Evolutionary conservation across 2,113 vertebrate species (phyloP).

Genomic region (Limanda limanda): DNA sequence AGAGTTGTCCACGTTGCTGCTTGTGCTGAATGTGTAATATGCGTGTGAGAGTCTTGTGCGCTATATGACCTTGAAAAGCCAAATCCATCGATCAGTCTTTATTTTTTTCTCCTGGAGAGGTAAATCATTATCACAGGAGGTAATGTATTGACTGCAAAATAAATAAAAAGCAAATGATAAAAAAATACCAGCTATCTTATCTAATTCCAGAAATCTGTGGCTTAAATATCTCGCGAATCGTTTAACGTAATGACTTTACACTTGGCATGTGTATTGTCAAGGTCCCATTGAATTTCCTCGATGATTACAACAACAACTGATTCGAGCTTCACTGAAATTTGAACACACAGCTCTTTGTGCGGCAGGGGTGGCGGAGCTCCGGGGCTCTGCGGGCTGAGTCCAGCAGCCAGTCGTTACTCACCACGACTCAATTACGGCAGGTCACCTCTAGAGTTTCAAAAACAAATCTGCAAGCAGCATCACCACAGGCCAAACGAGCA

Average conservation of each 20-base stretch:
- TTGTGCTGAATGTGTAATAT: conserved; percentile 2
- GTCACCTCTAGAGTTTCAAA: too few relatives aligned
- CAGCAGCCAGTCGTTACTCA: not conserved
- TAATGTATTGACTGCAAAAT: not conserved
- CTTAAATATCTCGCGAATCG: too few relatives aligned
- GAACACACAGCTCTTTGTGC: not conserved
- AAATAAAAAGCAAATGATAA: too few relatives aligned
- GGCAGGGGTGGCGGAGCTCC: not conserved
- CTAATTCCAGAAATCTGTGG: too few relatives aligned
- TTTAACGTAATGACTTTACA: too few relatives aligned
- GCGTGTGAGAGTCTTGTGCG: not conserved
- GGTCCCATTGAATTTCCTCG: too few relatives aligned
- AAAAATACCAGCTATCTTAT: too few relatives aligned
- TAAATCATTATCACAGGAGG: not conserved
- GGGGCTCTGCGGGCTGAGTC: not conserved
- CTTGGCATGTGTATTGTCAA: too few relatives aligned
- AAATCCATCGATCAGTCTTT: not conserved
- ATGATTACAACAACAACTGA: too few relatives aligned
- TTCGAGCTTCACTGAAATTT: not conserved
- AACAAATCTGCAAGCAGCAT: too few relatives aligned
- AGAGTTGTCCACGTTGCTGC: not conserved
- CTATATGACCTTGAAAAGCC: conserved; percentile 6
- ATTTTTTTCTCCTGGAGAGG: not conserved
- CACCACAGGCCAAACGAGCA: too few relatives aligned
- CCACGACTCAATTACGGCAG: not conserved